Conservation (phyloP, 2,797 vertebrate genomes). For the Takifugu rubripes region DNA sequence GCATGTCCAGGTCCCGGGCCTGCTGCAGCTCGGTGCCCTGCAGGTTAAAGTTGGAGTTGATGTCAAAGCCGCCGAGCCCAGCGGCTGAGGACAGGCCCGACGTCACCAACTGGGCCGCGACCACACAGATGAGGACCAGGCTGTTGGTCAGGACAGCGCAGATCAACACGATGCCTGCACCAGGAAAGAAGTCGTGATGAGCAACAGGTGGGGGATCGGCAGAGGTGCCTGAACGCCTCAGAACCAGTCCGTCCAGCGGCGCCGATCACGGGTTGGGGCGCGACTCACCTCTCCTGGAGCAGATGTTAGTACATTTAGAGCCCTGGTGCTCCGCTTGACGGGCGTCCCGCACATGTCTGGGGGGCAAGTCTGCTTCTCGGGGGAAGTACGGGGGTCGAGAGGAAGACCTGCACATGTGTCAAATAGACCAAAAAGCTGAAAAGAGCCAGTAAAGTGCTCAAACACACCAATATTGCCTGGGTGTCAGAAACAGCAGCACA, state of each 20-base stretch:
- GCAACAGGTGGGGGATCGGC: neutral
- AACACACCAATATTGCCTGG: too few species aligned
- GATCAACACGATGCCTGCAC: conserved; percentile 82
- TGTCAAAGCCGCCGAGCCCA: conserved; percentile 70
- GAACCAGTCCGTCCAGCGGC: conserved; percentile 66
- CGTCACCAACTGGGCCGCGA: conserved; percentile 77
- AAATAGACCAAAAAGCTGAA: too few species aligned
- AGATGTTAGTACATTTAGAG: conserved; percentile 71
- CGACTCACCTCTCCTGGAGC: conserved; percentile 74
- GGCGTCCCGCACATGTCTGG: conserved; percentile 31
- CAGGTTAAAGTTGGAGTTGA: conserved; percentile 79
- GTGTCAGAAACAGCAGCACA: conserved; percentile 6
- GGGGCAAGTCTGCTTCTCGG: conserved; percentile 32
- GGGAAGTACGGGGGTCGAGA: conserved; percentile 52
- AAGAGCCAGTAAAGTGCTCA: too few species aligned
- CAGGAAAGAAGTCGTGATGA: neutral
- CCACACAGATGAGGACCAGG: conserved; percentile 85
- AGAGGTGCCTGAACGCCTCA: neutral
- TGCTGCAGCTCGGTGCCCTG: conserved; percentile 82
- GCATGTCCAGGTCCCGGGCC: conserved; percentile 82
- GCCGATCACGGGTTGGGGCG: conserved; percentile 15
- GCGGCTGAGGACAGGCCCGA: conserved; percentile 77
- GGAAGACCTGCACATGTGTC: conserved; percentile 52
- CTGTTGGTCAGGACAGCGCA: conserved; percentile 77
- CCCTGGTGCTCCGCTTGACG: conserved; percentile 32